phyloP scores from a whole-genome alignment of 2,888 invertebrate genomes.

The Limnephilus auricula region DNA sequence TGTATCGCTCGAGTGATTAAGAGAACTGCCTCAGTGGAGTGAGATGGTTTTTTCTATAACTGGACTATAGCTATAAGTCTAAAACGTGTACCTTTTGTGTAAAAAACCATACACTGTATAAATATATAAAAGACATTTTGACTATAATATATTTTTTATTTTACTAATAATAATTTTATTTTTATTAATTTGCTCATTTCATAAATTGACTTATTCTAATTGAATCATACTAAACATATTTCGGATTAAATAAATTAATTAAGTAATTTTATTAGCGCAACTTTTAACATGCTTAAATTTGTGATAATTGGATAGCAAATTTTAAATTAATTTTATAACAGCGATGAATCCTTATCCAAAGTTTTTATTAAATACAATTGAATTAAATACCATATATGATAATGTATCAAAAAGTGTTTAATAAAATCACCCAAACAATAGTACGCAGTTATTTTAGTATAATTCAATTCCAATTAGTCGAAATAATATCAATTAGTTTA shows the following conservation, averaged over 20 bases:
- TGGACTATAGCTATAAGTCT: background rate
- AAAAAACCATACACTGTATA: slow-evolving; percentile 17
- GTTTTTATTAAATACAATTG: background rate
- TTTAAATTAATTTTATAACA: background rate
- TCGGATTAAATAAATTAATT: no score
- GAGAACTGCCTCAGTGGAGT: background rate
- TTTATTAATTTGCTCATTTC: background rate
- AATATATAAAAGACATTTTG: slow-evolving; percentile 39
- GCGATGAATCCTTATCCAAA: background rate
- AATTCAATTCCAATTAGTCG: background rate
- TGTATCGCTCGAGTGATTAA: no score
- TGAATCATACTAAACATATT: background rate
- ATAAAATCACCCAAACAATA: background rate
- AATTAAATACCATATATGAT: background rate
- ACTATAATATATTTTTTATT: slow-evolving; percentile 29
- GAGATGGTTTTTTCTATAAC: background rate
- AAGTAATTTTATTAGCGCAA: no score
- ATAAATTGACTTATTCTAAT: background rate
- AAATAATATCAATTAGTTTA: background rate
- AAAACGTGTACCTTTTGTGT: slow-evolving; percentile 39
- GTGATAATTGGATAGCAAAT: no score
- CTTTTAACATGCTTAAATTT: no score
- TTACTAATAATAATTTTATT: background rate
- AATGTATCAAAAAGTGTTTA: background rate
- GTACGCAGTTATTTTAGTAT: background rate